Base-by-base conservation (phyloP, 2,888 invertebrate genomes). In the Gnatocerus cornutus region DNA sequence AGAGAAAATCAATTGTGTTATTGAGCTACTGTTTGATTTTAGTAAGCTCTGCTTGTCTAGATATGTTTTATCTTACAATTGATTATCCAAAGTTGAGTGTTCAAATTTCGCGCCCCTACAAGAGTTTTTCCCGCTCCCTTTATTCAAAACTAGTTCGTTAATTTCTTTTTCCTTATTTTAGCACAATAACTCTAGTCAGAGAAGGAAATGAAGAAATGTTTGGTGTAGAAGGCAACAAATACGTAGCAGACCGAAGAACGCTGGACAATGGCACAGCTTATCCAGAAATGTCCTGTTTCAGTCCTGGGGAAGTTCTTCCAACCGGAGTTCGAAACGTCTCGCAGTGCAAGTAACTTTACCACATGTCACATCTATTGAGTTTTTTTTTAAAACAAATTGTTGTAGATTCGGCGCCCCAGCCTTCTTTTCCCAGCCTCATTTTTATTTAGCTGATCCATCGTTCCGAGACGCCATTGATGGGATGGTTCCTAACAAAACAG, bases 341-440 rank as follows among this genome's bases (percentile, higher is more conserved):
- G 0, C 82, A 84, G 27, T 95, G 95, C 79, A 84, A 83, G 84
- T 84, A 76, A 79, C 13, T 10, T 33, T n/a, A n/a, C n/a, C 6
- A 2, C 1, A 21, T 4, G 21, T 21, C 21, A 21, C 1, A 21
- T 21, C 4, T 4, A 3, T 21, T 4, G n/a, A n/a, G n/a, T 21
- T 21, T 21, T 41, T 65, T 33, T 29, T 5, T 6, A 6, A 5
- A 13, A 33, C 6, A 4, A 33, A 33, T n/a, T 7, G n/a, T 39
- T 30, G 59, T 53, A 90, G 92, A 71, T 91, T 87, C 83, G 92
- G 92, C 56, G 93, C 95, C n/a, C 96, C 96, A 0, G 93, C 92
- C 9, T 93, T 92, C 83, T 88, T 94, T 16, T 92, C 94, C 0
- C 90, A 91, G 76, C 96, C 96, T 0, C 95, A 96, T 83, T 95